Evolutionary conservation across 2,113 vertebrate species (phyloP).

Genomic region (Zapornia atra): DNA sequence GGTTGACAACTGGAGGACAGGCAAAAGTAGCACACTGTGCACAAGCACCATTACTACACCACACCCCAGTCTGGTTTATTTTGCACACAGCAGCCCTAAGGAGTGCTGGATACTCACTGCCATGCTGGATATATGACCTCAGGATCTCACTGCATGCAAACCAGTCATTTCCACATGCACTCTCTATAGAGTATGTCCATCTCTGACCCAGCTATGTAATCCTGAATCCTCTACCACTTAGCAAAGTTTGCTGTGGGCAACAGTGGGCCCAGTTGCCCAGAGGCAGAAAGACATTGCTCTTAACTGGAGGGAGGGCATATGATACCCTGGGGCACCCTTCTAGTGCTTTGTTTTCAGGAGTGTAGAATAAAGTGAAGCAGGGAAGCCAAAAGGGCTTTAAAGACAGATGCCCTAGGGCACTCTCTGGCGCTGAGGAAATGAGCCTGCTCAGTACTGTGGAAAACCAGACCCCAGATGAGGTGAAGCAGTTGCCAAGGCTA

Average conservation of each 20-base stretch:
- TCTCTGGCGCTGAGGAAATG: slow-evolving; percentile 8
- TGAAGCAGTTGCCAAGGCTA: not conserved
- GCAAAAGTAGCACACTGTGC: not conserved
- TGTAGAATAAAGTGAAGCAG: not conserved
- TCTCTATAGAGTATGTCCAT: not conserved
- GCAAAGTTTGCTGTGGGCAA: not conserved
- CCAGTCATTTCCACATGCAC: not conserved
- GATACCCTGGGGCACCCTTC: not conserved
- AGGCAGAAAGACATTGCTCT: not conserved
- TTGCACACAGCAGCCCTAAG: not conserved
- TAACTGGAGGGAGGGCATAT: not conserved
- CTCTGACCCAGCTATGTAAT: not conserved
- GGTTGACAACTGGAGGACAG: fast-evolving
- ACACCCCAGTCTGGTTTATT: not conserved
- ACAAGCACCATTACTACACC: not conserved
- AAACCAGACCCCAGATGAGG: not conserved
- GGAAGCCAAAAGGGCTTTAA: not conserved
- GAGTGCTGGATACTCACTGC: not conserved
- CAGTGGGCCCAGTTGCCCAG: not conserved
- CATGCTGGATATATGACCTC: not conserved
- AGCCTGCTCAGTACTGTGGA: not conserved
- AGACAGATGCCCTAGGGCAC: not conserved
- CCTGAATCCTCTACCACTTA: not conserved
- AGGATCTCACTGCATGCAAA: not conserved
- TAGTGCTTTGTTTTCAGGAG: not conserved